Evolutionary conservation across 1,140 invertebrate genomes (phyloP).

Genomic region (Psilanteris sp.): DNA sequence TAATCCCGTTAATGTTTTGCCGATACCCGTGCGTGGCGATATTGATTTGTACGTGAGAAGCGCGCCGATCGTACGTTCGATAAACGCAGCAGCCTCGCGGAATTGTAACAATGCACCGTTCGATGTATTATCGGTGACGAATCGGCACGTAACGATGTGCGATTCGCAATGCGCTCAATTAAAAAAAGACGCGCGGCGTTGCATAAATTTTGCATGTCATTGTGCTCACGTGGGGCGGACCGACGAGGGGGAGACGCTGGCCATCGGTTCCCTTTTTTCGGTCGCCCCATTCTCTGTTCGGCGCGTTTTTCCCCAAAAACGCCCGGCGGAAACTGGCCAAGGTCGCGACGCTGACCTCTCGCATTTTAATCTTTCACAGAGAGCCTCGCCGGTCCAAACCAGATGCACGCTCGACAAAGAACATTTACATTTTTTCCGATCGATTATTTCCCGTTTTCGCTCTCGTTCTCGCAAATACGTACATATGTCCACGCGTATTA

Average conservation of each 20-base stretch:
- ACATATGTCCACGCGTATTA: conserved; percentile 55
- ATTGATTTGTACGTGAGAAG: conserved; percentile 22
- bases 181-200: conserved; percentile 68
- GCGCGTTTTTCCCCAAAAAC: conserved; percentile 73
- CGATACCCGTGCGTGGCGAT: conserved; percentile 25
- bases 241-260: conserved; percentile 44
- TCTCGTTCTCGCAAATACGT: conserved; percentile 41
- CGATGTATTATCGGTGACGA: conserved; percentile 32
- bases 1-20: too few relatives aligned
- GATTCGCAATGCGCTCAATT: conserved; percentile 73
- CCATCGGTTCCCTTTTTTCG: conserved; percentile 25
- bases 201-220: conserved; percentile 75
- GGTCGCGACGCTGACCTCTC: conserved; percentile 73
- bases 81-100: conserved; percentile 43
- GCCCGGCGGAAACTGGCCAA: conserved; percentile 66
- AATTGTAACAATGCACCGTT: conserved; percentile 32
- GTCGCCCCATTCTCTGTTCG: conserved; percentile 36
- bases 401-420: conserved; percentile 70
- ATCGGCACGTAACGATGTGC: conserved; percentile 61
- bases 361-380: conserved; percentile 60
- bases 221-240: conserved; percentile 55
- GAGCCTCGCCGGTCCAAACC: conserved; percentile 61
- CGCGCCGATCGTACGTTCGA: conserved; percentile 32
- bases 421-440: conserved; percentile 63
- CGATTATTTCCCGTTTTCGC: conserved; percentile 55